Percentiles rank a stretch among this genome's conserved stretches.
Evolutionary conservation across 2,797 vertebrate species (phyloP).

Genomic region (Trachops cirrhosus): DNA sequence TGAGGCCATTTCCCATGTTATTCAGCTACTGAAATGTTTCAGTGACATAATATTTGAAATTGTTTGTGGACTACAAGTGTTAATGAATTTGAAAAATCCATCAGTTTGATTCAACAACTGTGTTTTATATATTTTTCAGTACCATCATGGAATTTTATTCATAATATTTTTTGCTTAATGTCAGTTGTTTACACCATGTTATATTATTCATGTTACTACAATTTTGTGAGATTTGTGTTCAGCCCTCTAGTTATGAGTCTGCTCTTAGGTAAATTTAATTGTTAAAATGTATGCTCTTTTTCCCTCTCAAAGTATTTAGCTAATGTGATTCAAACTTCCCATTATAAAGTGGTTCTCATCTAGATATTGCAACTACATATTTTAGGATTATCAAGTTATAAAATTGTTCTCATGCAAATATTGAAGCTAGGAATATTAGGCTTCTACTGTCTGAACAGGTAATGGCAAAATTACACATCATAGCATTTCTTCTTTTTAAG

Average conservation of each 20-base stretch:
- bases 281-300: background rate
- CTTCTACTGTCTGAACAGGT: background rate
- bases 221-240: background rate
- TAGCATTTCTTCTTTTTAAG: background rate
- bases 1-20: background rate
- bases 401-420: background rate
- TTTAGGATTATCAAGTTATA: background rate
- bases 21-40: constrained; percentile 1
- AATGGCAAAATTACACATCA: background rate
- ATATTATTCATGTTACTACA: background rate
- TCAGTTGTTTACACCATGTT: background rate
- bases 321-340: background rate
- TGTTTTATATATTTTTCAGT: background rate
- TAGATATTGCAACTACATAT: background rate
- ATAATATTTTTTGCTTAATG: background rate
- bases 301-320: background rate
- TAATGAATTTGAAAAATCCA: background rate
- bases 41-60: background rate
- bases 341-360: background rate
- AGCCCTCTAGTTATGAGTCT: background rate
- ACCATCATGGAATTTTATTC: background rate
- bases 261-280: background rate
- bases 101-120: background rate
- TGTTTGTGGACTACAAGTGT: background rate
- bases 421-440: background rate